Base-by-base conservation (phyloP, 2,113 vertebrate species). In the Arothron firmamentum region DNA sequence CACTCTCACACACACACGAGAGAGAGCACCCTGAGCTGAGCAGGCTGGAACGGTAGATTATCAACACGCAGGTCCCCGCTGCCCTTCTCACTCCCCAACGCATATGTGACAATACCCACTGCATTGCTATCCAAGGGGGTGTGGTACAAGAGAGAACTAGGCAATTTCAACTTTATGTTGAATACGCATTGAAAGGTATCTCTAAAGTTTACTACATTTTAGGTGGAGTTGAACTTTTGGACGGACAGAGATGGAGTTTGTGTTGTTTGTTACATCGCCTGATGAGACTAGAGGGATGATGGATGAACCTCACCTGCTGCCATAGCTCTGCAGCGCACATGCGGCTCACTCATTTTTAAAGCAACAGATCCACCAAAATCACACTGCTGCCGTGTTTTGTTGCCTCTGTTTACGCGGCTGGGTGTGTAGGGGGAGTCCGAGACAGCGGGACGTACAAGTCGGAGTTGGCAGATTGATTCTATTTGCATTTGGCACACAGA, bases 401-500 rank as follows among this genome's bases (percentile, higher is more conserved):
- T 80, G 79, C 78, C 34, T 76, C 25, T 88, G 58, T 88, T 86
- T 83, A 65, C 67, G 83, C 23, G 57, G 57, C 59, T 80, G 79
- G 87, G 85, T 79, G 87, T 88, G 82, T 86, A 53, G 50, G 38
- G 21, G 46, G 46, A 3, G 6, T 7, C 52, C 62, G 7, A 5
- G 55, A 62, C 1, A 10, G 53, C 2, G 46, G 60, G 61, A 66
- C 67, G 53, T 25, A 58, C 59, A 70, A 58, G 61, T 53, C 72
- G 56, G 60, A 76, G 68, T 80, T 77, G 85, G 78, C 61, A 50
- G 83, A 75, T 85, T 84, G 79, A 84, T 74, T 73, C 25, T 81
- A 90, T 92, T 91, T 92, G 89, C 89, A 88, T 92, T 89, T 90
- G 86, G 79, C 89, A 89, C 86, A 79, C 85, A 84, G 80, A 83